Conservation (phyloP, 2,113 vertebrate genomes). For the Malurus elegans region DNA sequence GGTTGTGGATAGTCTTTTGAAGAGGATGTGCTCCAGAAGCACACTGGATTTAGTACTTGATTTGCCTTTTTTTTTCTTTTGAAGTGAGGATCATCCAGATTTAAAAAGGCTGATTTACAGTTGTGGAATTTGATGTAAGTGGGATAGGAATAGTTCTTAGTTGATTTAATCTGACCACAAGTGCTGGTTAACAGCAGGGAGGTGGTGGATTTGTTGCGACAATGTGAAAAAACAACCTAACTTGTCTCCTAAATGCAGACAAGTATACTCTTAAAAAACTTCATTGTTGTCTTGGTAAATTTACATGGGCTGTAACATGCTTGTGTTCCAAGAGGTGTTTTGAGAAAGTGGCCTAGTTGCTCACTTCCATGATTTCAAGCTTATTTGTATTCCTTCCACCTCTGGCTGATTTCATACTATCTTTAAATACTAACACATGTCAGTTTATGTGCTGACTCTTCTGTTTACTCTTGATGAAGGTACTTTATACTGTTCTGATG, state of each 20-base stretch:
- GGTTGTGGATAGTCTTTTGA: not conserved
- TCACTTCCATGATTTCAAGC: not conserved
- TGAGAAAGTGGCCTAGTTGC: not conserved
- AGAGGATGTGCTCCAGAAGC: not conserved
- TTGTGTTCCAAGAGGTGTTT: not conserved
- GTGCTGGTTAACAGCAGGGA: not conserved
- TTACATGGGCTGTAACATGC: not conserved
- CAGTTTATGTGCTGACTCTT: not conserved
- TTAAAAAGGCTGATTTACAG: not conserved
- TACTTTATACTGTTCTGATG: not conserved
- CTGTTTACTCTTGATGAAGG: not conserved
- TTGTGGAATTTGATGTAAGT: conserved; percentile 18
- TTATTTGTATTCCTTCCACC: not conserved
- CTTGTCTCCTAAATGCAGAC: not conserved
- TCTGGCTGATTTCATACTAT: not conserved
- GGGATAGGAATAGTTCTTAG: not conserved
- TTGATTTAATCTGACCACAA: conserved; percentile 16
- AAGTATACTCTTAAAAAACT: not conserved
- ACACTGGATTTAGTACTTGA: not conserved
- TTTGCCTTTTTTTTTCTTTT: not conserved
- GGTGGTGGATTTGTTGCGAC: not conserved
- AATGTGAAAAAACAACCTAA: not conserved
- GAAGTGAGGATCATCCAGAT: not conserved
- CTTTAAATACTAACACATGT: not conserved
- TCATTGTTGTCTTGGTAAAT: not conserved